phyloP scores from a whole-genome alignment of 2,113 vertebrate genomes.

The Austrofundulus limnaeus region DNA sequence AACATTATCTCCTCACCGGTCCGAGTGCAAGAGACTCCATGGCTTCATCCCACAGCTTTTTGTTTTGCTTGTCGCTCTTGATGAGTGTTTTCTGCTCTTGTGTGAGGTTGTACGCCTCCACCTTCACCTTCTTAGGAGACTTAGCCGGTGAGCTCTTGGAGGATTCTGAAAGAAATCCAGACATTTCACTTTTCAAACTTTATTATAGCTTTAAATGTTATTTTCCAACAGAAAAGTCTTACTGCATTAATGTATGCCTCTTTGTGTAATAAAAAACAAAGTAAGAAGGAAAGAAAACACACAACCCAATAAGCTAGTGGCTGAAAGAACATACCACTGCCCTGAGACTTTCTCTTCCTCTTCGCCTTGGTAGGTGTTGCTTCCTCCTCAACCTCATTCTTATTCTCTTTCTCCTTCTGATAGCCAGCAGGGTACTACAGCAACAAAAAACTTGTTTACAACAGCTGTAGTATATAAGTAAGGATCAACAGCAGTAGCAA shows the following conservation, averaged over 20 bases:
- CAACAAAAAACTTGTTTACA: not conserved
- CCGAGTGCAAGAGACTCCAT: slow-evolving; percentile 87
- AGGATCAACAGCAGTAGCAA: not conserved
- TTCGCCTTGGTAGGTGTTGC: slow-evolving; percentile 81
- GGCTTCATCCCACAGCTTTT: slow-evolving; percentile 93
- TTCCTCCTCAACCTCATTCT: slow-evolving; percentile 69
- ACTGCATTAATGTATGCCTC: not conserved
- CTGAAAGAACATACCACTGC: slow-evolving; percentile 56
- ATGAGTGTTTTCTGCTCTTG: slow-evolving; percentile 87
- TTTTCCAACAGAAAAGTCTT: not conserved
- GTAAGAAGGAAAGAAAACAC: not conserved
- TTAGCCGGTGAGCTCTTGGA: slow-evolving; percentile 69
- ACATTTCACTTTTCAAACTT: too few relatives aligned
- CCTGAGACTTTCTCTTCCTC: slow-evolving; percentile 88
- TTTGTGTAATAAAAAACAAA: too few relatives aligned
- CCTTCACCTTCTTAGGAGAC: slow-evolving; percentile 86
- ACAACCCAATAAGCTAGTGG: not conserved
- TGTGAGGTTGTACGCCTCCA: slow-evolving; percentile 89
- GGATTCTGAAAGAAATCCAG: slow-evolving; percentile 27
- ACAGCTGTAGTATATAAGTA: not conserved
- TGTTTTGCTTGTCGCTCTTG: slow-evolving; percentile 86
- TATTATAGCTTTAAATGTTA: too few relatives aligned
- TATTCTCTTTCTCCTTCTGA: slow-evolving; percentile 92
- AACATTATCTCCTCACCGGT: slow-evolving; percentile 74
- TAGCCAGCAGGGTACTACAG: slow-evolving; percentile 95